Base-by-base conservation (phyloP, 2,113 vertebrate genomes). In the Hirundichthys speculiger region DNA sequence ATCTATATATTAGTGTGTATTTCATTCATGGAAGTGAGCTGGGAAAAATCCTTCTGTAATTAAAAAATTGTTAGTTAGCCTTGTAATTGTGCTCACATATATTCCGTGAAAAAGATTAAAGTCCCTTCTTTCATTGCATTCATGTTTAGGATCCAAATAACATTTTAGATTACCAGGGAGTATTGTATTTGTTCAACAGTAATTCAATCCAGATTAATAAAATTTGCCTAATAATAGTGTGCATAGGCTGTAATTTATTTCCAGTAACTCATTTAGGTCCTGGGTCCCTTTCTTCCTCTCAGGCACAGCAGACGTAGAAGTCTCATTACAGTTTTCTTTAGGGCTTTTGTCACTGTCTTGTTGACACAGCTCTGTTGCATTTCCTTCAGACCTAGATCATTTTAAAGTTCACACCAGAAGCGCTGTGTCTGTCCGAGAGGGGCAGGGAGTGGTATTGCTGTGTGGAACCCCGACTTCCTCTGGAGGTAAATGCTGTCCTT, bases 371-470 rank as follows among this genome's bases (percentile, higher is more conserved):
- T 64, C 56, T 45, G 49, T 38, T 84, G 34, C 50, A 19, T 60
- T 79, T 69, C 50, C 63, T 7, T 65, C 89, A 98, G 96, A 96
- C 82, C 91, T 92, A 47, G 96, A 98, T 87, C 93, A 89, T 89
- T 93, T 95, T 74, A 94, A 94, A 90, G 94, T 80, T 41, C 95
- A 93, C 70, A 94, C 90, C 73, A 93, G 95, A 82, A 97, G 94
- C 3, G 89, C 94, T 0, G 96, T 98, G 77, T 98, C 96, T 0
- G 96, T 98, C 49, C 94, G 96, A 9, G 96, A 97, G 77, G 96
- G 96, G 42, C 96, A 98, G 86, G 96, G 96, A 2, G 96, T 98
- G 0, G 96, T 98, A 82, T 88, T 98, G 57, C 94, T 98, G n/a
- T 98, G 96, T 0, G 95, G 96, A n/a, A 94, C 94, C 4, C 89